Evolutionary conservation across 2,888 invertebrate species (phyloP), one percentile per base, ranked within the genome.

Genomic region (Bembecia ichneumoniformis): DNA sequence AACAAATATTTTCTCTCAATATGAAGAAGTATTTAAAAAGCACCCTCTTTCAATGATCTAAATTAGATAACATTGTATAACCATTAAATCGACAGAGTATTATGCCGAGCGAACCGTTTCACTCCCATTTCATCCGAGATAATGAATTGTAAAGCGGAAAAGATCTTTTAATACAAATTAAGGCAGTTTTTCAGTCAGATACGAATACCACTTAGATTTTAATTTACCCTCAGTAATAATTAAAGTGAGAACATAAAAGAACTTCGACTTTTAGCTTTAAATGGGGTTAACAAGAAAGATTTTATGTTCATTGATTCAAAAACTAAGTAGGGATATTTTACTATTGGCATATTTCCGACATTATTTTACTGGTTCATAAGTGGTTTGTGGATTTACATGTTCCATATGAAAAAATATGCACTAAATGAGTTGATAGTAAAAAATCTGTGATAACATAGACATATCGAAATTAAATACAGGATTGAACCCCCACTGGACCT

Each of bases 111-210:
- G 40, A 14, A 40, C 11, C 53, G 52, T 53, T 55, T 57, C 55
- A 49, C 47, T 52, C 52, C 55, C 54, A 63, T 58, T 62, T 60
- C 58, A 56, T 51, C 53, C 49, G 50, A 15, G 46, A 50, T 63
- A 64, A 62, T 65, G 56, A 60, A 51, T 58, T 60, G 56, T 60
- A 60, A 55, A 57, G 58, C 47, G 49, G 52, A 53, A 54, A 51
- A 47, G 52, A 54, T 56, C 44, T 16, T 44, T 44, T 16, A 44
- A 44, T 17, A 15, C 44, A 44, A 44, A 16, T 53, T 56, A 56
- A 49, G 49, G 15, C 47, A 55, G 55, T 54, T 53, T 56, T 45
- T 53, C 43, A 46, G 13, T 44, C 44, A 14, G 44, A 44, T 44
- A 44, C 15, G 40, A 40, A 54, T 44, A 47, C 35, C 40, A 20